Base-by-base conservation (phyloP, 2,888 invertebrate genomes). In the Apoderus coryli region DNA sequence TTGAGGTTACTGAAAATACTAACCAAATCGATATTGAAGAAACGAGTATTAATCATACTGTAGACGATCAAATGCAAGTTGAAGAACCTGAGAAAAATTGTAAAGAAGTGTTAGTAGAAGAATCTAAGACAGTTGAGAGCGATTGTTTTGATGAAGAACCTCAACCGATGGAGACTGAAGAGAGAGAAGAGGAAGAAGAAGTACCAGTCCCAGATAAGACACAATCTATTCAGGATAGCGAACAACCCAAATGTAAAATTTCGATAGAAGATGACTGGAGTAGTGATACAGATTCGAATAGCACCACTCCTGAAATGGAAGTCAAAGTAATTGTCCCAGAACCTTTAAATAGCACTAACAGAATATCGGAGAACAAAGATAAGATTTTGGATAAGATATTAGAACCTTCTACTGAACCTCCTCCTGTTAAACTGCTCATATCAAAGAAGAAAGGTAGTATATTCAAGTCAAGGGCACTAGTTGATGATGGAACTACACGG, bases 371-470 rank as follows among this genome's bases (percentile, higher is more conserved):
- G 14, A 48, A 50, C 37, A 48, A 50, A 36, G 50, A 53, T 2
- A 51, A 54, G 38, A 46, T 51, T 13, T 35, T 50, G 31, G 51
- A 54, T 11, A 53, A 52, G 35, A 53, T 52, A 25, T 32, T 52
- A 31, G 54, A 56, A 27, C 48, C 49, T 25, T 43, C 46, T 1
- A 37, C 45, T 3, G 47, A 47, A 4, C 42, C 42, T 9, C 47
- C 46, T 2, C 59, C 70, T 51, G 75, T 67, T 26, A 78, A 78
- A 48, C 53, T 78, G 39, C 72, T 77, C 10, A 77, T 78, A 39
- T 76, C 76, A 2, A 78, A 77, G 53, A 86, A 84, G 54, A 86
- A 88, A 52, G 85, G 85, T 26, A 85, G 85, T 46, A 86, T 88
- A 53, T 88, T 88, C 51, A 88, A 88, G 51, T 84, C 84, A 49